phyloP scores from a whole-genome alignment of 2,797 vertebrate genomes.

The Onychomys leucogaster region DNA sequence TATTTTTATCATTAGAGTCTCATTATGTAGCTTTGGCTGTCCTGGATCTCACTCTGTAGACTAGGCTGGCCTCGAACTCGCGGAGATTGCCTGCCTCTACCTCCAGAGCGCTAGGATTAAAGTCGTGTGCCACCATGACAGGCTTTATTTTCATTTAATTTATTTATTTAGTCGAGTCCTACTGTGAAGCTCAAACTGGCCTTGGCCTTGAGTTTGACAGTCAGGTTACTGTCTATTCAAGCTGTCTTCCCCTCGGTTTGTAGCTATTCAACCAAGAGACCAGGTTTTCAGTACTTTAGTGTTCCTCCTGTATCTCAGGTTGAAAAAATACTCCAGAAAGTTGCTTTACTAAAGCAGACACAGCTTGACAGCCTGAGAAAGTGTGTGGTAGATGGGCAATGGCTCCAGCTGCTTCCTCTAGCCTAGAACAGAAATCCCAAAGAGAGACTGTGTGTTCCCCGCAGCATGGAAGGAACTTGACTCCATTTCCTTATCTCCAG shows the following conservation, averaged over 20 bases:
- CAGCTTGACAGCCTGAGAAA: conserved; percentile 66
- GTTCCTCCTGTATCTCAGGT: conserved; percentile 57
- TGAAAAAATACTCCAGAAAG: conserved; percentile 62
- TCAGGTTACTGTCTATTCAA: not conserved
- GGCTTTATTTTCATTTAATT: not conserved
- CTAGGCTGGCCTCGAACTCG: not conserved
- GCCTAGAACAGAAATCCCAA: conserved; percentile 59
- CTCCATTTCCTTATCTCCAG: not conserved
- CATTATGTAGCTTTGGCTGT: not conserved
- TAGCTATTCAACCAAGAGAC: conserved; percentile 3
- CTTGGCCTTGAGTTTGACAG: not conserved
- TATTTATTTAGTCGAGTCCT: not conserved
- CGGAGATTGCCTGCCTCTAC: not conserved
- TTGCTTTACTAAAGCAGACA: conserved; percentile 68
- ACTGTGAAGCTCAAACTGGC: not conserved
- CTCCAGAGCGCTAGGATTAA: not conserved
- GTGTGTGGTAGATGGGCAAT: conserved; percentile 56
- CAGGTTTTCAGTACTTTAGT: conserved; percentile 46
- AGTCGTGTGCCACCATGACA: too few relatives aligned
- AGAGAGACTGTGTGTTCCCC: conserved; percentile 65
- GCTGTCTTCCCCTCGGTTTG: not conserved
- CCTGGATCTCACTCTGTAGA: not conserved
- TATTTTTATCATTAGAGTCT: not conserved
- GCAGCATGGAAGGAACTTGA: conserved; percentile 8
- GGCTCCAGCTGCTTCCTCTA: not conserved